phyloP scores from a whole-genome alignment of 1,140 invertebrate genomes.

The Drosophila ambigua region DNA sequence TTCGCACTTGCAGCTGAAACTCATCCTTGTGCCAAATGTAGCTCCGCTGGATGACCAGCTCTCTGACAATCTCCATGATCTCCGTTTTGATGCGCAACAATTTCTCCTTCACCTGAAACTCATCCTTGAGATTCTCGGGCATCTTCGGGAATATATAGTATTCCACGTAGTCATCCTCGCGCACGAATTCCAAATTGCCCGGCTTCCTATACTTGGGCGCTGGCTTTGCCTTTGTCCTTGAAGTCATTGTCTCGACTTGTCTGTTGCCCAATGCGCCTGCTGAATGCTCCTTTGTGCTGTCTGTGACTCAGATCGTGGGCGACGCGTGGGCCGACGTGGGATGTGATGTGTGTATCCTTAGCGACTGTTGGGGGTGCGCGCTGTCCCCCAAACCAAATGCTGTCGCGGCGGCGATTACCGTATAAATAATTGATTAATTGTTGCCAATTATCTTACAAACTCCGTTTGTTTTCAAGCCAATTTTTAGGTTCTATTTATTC shows the following conservation, averaged over 20 bases:
- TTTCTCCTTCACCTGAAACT: constrained; percentile 52
- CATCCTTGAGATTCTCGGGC: constrained; percentile 44
- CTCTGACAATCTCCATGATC: constrained; percentile 83
- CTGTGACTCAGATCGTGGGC: too few relatives aligned
- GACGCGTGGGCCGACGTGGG: too few relatives aligned
- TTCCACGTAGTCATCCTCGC: constrained; percentile 88
- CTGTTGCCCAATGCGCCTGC: background rate
- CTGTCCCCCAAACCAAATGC: too few relatives aligned
- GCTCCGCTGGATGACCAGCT: constrained; percentile 77
- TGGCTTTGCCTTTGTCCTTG: constrained; percentile 49
- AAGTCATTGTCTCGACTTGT: constrained; percentile 5
- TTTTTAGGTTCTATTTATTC: too few relatives aligned
- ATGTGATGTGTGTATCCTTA: too few relatives aligned
- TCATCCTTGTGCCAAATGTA: constrained; percentile 90
- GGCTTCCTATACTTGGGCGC: constrained; percentile 51
- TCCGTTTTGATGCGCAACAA: constrained; percentile 83
- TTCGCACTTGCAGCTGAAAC: constrained; percentile 85
- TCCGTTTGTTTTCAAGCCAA: too few relatives aligned
- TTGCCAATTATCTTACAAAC: too few relatives aligned
- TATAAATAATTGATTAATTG: too few relatives aligned
- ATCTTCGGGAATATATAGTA: constrained; percentile 88
- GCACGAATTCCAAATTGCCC: constrained; percentile 84
- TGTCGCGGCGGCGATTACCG: too few relatives aligned
- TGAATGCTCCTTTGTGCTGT: too few relatives aligned
- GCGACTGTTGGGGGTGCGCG: too few relatives aligned